phyloP scores from a whole-genome alignment of 2,797 vertebrate genomes.

The Crypturellus tataupa region DNA sequence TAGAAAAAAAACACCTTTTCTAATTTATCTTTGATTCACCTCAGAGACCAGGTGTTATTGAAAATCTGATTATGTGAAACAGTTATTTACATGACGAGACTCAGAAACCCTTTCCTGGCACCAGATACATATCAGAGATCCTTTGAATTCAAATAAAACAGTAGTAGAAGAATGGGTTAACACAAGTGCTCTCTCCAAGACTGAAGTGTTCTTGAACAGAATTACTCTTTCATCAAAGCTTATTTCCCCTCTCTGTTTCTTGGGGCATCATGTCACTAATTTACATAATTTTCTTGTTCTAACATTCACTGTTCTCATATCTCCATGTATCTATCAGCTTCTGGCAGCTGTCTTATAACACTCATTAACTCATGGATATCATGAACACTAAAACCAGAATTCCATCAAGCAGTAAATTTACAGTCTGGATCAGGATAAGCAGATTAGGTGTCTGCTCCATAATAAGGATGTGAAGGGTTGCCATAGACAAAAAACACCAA shows the following conservation, averaged over 20 bases:
- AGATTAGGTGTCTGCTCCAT: slow-evolving; percentile 13
- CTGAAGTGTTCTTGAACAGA: not conserved
- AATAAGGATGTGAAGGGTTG: not conserved
- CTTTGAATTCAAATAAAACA: not conserved
- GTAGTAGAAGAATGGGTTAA: not conserved
- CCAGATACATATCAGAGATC: not conserved
- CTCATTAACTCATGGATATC: not conserved
- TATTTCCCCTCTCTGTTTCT: not conserved
- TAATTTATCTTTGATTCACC: slow-evolving; percentile 9
- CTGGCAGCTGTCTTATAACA: not conserved
- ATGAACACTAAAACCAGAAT: slow-evolving; percentile 25
- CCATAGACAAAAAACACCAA: not conserved
- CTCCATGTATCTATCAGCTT: not conserved
- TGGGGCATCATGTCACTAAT: not conserved
- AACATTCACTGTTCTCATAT: not conserved
- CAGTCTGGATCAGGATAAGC: slow-evolving; percentile 25
- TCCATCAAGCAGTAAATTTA: slow-evolving; percentile 45
- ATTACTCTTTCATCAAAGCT: not conserved
- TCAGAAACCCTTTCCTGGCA: not conserved
- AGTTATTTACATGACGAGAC: not conserved
- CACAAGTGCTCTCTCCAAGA: not conserved
- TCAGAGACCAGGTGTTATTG: not conserved
- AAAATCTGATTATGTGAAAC: slow-evolving; percentile 3
- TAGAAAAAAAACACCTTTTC: not conserved
- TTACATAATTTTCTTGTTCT: not conserved